Evolutionary conservation across 2,113 vertebrate species (phyloP).

Genomic region (Podiceps cristatus): DNA sequence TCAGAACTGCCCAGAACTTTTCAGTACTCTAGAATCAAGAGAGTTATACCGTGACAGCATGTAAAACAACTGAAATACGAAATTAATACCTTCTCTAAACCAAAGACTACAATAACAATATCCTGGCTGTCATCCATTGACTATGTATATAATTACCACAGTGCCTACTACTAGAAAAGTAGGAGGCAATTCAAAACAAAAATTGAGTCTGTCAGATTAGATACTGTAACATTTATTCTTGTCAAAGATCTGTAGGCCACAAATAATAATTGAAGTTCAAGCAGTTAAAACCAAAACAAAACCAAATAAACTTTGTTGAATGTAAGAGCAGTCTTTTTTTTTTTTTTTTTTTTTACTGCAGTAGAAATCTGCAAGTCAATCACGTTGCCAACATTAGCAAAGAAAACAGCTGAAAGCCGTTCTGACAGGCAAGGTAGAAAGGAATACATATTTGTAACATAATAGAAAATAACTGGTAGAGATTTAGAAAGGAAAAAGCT

Average conservation of each 20-base stretch:
- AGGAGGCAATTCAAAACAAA: constrained; percentile 54
- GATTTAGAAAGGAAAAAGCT: not conserved
- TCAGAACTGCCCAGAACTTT: constrained; percentile 15
- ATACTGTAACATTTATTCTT: constrained; percentile 1
- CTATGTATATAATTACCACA: constrained; percentile 9
- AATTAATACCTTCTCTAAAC: constrained; percentile 50
- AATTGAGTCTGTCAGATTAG: constrained; percentile 20
- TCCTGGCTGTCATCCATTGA: constrained; percentile 4
- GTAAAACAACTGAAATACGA: constrained; percentile 54
- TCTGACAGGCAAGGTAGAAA: constrained; percentile 26
- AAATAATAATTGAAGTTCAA: constrained; percentile 26
- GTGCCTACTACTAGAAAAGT: constrained; percentile 43
- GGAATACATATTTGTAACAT: not conserved
- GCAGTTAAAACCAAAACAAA: not conserved
- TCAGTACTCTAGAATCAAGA: not conserved
- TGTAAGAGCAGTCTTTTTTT: not conserved
- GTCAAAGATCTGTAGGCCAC: constrained; percentile 16
- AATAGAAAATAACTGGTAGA: constrained; percentile 24
- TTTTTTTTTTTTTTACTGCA: not conserved
- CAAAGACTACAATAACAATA: constrained; percentile 26
- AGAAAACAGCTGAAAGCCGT: constrained; percentile 32
- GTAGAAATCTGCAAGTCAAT: constrained; percentile 56
- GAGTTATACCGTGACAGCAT: constrained; percentile 23
- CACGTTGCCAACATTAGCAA: constrained; percentile 36
- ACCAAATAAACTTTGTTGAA: not conserved